These are phyloP conservation scores for Papilio dardanus DNA, from an alignment of 1,140 invertebrate species.

Conservation along the genomic window DNA sequence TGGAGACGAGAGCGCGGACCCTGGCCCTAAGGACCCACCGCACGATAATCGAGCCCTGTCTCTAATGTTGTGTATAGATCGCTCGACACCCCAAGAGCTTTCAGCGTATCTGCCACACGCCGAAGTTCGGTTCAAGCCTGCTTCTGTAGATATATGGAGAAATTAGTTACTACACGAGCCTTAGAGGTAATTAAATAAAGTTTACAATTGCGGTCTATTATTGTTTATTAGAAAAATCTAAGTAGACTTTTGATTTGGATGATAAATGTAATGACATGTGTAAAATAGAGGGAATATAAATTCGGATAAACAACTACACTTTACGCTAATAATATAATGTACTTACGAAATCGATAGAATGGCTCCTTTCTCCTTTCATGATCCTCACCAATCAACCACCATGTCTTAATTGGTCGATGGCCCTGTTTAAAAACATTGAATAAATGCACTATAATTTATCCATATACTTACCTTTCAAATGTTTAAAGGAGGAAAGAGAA, in stretches of 20 bases:
- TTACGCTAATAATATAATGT: neutral
- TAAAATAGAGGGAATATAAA: too few relatives aligned
- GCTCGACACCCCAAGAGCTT: constrained; percentile 49
- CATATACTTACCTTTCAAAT: too few relatives aligned
- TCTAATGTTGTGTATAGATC: constrained; percentile 62
- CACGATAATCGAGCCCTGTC: constrained; percentile 69
- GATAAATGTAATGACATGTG: too few relatives aligned
- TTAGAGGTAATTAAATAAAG: too few relatives aligned
- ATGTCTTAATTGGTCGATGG: constrained; percentile 89
- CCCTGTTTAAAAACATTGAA: constrained; percentile 79
- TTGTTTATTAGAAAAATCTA: too few relatives aligned
- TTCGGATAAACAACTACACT: too few relatives aligned
- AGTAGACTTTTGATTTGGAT: too few relatives aligned
- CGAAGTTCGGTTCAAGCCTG: constrained; percentile 37
- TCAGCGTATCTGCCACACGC: constrained; percentile 49
- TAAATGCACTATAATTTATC: too few relatives aligned
- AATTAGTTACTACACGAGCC: neutral
- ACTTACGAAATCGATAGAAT: constrained; percentile 62
- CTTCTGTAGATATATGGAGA: constrained; percentile 45
- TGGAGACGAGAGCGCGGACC: constrained; percentile 66
- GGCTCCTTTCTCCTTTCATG: constrained; percentile 69
- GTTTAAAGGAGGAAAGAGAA: too few relatives aligned
- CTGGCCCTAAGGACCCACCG: constrained; percentile 61
- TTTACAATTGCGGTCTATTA: too few relatives aligned
- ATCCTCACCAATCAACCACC: constrained; percentile 89